Evolutionary conservation across 2,888 invertebrate species (phyloP), one percentile per base, ranked within the genome.

Genomic region (Morpho helenor): DNA sequence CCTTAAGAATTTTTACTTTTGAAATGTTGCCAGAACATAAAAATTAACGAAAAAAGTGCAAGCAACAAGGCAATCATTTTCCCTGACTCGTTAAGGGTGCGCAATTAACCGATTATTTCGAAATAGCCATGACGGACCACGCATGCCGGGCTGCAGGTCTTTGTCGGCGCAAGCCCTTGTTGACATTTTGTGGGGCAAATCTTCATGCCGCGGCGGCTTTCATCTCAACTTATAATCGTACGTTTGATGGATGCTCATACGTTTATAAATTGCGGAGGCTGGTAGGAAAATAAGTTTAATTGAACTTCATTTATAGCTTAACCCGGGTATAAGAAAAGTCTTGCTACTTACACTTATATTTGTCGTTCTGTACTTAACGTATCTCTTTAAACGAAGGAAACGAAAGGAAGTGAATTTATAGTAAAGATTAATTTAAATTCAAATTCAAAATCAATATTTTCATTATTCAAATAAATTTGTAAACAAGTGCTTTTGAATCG

Each of bases 151-250:
- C 69, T 53, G 65, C 73, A 55, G 57, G 66, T 75, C 85, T 87
- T 88, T 87, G 88, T 87, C 87, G 87, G 86, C 72, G 62, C 59
- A 55, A 64, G 72, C 73, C 70, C 79, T 77, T 76, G 84, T 80
- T 88, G 88, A 89, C 89, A 88, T 89, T 87, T 88, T 85, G 86
- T 84, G 79, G 83, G 76, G 87, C 86, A 87, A 88, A 87, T 84
- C 85, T 80, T 87, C 89, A 83, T 86, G 77, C 89, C 84, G 88
- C 88, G 89, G 89, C 71, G 63, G 69, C 80, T 88, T 88, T 89
- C 84, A 88, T 73, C 75, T 62, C 66, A 66, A 75, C 76, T 72
- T 69, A 75, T 79, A 81, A 84, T 82, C 79, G 82, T 82, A 82
- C 80, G 79, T 84, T 87, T 88, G 69, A 68, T 68, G 69, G 63